Conservation (phyloP, 1,140 invertebrate species). For the Proales similis region DNA sequence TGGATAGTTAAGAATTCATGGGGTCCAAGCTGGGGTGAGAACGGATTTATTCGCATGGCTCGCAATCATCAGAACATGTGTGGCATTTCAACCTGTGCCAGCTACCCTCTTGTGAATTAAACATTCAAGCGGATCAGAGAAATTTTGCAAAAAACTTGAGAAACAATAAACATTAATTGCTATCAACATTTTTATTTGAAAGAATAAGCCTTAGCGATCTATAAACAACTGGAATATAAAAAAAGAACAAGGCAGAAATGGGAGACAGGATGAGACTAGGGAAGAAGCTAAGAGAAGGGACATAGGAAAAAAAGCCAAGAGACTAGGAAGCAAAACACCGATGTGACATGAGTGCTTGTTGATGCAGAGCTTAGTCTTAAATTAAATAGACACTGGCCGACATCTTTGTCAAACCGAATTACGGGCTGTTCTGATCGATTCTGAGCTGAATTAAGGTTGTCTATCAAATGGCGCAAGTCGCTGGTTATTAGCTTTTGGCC, state of each 20-base stretch:
- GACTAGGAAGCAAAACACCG: no score
- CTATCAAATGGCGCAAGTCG: no score
- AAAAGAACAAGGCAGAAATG: background rate
- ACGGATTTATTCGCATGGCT: constrained; percentile 81
- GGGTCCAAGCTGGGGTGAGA: constrained; percentile 70
- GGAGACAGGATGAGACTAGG: no score
- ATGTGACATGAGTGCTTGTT: background rate
- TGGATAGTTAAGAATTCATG: constrained; percentile 56
- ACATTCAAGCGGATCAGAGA: background rate
- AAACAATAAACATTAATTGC: background rate
- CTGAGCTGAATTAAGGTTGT: no score
- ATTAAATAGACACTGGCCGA: background rate
- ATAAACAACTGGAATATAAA: background rate
- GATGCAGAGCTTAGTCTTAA: background rate
- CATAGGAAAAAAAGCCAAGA: no score
- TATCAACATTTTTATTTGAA: background rate
- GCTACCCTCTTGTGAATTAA: constrained; percentile 51
- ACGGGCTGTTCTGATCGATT: no score
- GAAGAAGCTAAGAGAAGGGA: no score
- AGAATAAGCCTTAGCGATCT: background rate
- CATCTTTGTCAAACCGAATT: no score
- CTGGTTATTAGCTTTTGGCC: no score
- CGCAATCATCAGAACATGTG: constrained; percentile 79
- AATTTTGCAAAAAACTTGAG: background rate
- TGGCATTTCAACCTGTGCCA: constrained; percentile 73